These are phyloP conservation scores for Nephrotoma flavescens DNA, from an alignment of 2,888 invertebrate species.

Conservation along the genomic window DNA sequence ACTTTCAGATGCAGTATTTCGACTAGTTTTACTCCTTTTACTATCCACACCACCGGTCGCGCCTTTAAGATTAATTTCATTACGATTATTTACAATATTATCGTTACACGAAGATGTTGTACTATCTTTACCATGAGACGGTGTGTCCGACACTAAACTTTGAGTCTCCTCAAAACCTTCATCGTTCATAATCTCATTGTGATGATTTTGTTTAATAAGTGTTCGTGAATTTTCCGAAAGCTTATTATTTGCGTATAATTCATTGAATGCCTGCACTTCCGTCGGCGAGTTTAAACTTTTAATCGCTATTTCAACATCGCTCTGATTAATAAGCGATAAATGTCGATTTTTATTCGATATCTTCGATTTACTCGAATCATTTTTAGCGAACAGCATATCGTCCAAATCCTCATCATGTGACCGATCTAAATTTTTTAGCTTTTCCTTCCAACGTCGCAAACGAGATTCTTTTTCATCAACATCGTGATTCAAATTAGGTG, in stretches of 20 bases:
- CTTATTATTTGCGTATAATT: not conserved
- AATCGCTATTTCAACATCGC: slow-evolving; percentile 54
- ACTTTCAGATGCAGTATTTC: slow-evolving; percentile 26
- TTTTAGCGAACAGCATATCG: slow-evolving; percentile 7
- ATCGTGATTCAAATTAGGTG: slow-evolving; percentile 11
- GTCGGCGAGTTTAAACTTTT: slow-evolving; percentile 47
- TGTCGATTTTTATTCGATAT: slow-evolving; percentile 38
- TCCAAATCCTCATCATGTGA: slow-evolving; percentile 25
- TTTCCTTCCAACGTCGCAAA: slow-evolving; percentile 54
- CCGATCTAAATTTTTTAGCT: slow-evolving; percentile 40
- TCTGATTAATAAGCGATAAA: slow-evolving; percentile 54
- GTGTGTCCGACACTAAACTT: slow-evolving; percentile 72
- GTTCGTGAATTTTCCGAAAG: slow-evolving; percentile 12
- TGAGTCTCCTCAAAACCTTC: slow-evolving; percentile 87
- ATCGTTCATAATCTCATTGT: slow-evolving; percentile 53
- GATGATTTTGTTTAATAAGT: slow-evolving; percentile 14
- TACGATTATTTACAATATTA: slow-evolving; percentile 22
- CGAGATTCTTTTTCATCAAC: slow-evolving; percentile 42
- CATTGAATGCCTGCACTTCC: slow-evolving; percentile 24
- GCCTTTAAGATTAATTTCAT: not conserved
- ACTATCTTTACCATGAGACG: slow-evolving; percentile 53
- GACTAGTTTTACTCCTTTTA: slow-evolving; percentile 11
- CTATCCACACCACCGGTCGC: not conserved
- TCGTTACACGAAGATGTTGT: slow-evolving; percentile 68
- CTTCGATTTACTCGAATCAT: slow-evolving; percentile 14